Percentiles rank a stretch among this genome's conserved stretches.
Conservation (phyloP, 2,888 invertebrate genomes). For the Heliothis peltigera region DNA sequence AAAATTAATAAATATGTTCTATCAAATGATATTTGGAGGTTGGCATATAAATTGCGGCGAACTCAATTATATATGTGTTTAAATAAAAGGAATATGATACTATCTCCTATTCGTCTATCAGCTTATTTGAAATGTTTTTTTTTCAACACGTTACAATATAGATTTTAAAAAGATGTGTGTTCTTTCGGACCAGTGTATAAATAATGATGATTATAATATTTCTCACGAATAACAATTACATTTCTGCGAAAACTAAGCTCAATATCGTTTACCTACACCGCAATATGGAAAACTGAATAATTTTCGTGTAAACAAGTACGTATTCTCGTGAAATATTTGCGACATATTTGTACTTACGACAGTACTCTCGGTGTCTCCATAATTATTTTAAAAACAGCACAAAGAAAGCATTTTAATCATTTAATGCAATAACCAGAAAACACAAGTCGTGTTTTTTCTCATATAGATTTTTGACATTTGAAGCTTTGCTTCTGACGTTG, state of each 20-base stretch:
- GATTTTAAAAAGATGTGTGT: too few relatives aligned
- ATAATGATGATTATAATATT: not conserved
- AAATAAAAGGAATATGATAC: too few relatives aligned
- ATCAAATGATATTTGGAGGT: too few relatives aligned
- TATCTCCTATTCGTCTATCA: too few relatives aligned
- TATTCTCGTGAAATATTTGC: not conserved
- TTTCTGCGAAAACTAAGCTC: not conserved
- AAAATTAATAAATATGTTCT: too few relatives aligned
- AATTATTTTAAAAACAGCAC: slow-evolving; percentile 16
- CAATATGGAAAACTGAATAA: slow-evolving; percentile 11
- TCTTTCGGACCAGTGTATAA: not conserved
- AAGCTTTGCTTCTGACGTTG: not conserved
- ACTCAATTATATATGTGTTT: too few relatives aligned
- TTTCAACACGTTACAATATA: too few relatives aligned
- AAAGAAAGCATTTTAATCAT: slow-evolving; percentile 11
- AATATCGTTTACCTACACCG: not conserved
- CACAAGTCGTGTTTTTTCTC: slow-evolving; percentile 1
- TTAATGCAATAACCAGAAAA: slow-evolving; percentile 4
- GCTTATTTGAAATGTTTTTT: too few relatives aligned
- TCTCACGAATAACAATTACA: not conserved
- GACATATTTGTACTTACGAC: slow-evolving; percentile 69
- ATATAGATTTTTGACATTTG: slow-evolving; percentile 23
- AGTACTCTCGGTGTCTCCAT: slow-evolving; percentile 70
- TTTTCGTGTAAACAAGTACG: not conserved
- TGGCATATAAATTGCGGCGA: too few relatives aligned